phyloP scores from a whole-genome alignment of 2,113 vertebrate species.

The Cochlearius cochlearius region DNA sequence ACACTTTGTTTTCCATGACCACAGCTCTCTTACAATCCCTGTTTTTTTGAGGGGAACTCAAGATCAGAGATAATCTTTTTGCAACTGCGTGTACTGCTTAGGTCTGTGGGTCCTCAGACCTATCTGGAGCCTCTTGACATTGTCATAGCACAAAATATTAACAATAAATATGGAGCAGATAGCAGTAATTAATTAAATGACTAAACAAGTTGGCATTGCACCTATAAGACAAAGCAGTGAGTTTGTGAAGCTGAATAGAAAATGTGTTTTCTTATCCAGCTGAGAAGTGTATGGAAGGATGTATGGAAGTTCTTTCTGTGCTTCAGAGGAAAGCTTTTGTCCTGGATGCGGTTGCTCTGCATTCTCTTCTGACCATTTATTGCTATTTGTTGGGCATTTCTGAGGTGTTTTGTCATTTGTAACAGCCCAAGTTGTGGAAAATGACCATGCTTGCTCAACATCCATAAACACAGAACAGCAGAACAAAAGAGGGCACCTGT shows the following conservation, averaged over 20 bases:
- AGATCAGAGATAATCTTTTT: not conserved
- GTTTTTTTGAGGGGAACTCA: not conserved
- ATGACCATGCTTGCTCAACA: not conserved
- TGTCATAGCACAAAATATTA: not conserved
- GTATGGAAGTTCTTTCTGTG: not conserved
- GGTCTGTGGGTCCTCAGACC: not conserved
- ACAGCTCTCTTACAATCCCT: not conserved
- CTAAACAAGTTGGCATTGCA: not conserved
- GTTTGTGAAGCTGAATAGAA: not conserved
- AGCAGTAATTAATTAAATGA: not conserved
- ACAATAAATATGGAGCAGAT: not conserved
- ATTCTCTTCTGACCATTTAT: not conserved
- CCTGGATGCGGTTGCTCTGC: not conserved
- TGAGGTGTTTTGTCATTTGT: not conserved
- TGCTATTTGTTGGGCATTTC: not conserved
- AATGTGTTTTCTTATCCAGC: not conserved
- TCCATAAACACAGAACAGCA: not conserved
- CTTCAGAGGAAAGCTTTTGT: not conserved
- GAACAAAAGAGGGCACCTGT: not conserved
- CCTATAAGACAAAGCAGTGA: not conserved
- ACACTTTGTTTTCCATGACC: not conserved
- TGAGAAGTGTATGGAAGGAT: not conserved
- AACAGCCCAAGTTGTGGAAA: not conserved
- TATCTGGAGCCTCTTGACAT: not conserved
- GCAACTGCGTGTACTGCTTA: accelerated